These are phyloP conservation scores for Gorsachius magnificus DNA, from an alignment of 2,797 vertebrate species.

Conservation along the genomic window DNA sequence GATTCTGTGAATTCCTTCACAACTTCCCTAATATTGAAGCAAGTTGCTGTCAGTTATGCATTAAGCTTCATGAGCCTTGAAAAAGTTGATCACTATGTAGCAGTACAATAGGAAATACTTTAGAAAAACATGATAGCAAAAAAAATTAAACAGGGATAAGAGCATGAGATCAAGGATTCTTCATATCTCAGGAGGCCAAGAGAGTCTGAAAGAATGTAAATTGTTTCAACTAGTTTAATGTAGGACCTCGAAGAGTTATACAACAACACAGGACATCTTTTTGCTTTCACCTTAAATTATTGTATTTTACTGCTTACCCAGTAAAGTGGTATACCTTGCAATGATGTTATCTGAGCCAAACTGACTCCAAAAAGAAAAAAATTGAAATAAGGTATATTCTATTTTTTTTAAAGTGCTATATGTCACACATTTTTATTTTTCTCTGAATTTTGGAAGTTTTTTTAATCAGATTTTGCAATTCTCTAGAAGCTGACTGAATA, in stretches of 20 bases:
- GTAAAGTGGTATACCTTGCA: background rate
- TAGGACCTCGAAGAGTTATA: background rate
- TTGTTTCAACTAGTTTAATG: background rate
- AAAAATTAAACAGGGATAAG: background rate
- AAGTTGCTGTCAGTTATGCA: background rate
- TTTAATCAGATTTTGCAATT: background rate
- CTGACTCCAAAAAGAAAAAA: background rate
- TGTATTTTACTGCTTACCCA: background rate
- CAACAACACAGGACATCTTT: background rate
- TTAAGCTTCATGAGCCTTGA: background rate
- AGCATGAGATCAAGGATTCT: background rate
- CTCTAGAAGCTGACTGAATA: background rate
- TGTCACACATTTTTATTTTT: background rate
- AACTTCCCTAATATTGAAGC: background rate
- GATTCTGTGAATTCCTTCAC: background rate
- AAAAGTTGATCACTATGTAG: background rate
- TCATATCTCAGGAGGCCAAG: background rate
- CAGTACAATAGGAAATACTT: background rate
- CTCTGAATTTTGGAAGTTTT: background rate
- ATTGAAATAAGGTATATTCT: background rate
- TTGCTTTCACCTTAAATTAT: background rate
- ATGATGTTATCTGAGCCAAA: background rate
- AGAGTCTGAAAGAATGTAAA: background rate
- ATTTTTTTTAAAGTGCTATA: background rate
- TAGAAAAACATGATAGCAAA: background rate